Percentiles rank a stretch among this genome's conserved stretches.
These are phyloP conservation scores for Poeciliopsis presidionis DNA, from an alignment of 2,797 vertebrate genomes.

Conservation along the genomic window DNA sequence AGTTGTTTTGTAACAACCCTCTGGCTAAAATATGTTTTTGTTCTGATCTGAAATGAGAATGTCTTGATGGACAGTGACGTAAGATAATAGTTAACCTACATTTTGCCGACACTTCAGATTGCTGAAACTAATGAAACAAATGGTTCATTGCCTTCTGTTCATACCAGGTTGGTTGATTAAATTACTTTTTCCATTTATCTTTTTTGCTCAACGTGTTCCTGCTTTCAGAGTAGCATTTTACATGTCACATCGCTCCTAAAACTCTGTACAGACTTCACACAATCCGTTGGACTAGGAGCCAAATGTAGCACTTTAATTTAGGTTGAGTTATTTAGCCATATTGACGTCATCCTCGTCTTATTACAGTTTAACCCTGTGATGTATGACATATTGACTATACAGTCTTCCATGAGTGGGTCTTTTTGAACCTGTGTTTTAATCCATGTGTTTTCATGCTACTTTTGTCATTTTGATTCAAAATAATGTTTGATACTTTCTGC, in stretches of 20 bases:
- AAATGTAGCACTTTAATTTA: conserved; percentile 22
- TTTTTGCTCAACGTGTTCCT: background rate
- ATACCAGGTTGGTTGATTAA: background rate
- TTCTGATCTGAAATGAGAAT: conserved; percentile 18
- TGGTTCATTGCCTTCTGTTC: background rate
- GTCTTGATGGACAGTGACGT: conserved; percentile 10
- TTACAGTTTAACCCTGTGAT: conserved; percentile 4
- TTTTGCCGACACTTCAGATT: background rate
- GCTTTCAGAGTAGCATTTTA: background rate
- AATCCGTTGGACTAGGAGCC: conserved; percentile 3
- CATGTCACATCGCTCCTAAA: background rate
- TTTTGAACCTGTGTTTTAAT: too few relatives aligned
- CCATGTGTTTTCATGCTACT: too few relatives aligned
- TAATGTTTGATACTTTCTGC: too few relatives aligned
- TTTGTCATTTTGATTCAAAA: too few relatives aligned
- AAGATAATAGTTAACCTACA: conserved; percentile 3
- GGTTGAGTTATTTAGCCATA: conserved; percentile 29
- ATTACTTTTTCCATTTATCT: background rate
- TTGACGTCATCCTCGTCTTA: conserved; percentile 23
- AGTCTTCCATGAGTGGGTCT: too few relatives aligned
- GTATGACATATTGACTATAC: too few relatives aligned
- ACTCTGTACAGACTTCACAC: background rate
- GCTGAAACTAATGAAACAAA: background rate
- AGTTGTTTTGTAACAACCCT: background rate
- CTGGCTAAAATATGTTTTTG: background rate